These are phyloP conservation scores for Cynoglossus semilaevis DNA, from an alignment of 2,113 vertebrate species.

Conservation along the genomic window DNA sequence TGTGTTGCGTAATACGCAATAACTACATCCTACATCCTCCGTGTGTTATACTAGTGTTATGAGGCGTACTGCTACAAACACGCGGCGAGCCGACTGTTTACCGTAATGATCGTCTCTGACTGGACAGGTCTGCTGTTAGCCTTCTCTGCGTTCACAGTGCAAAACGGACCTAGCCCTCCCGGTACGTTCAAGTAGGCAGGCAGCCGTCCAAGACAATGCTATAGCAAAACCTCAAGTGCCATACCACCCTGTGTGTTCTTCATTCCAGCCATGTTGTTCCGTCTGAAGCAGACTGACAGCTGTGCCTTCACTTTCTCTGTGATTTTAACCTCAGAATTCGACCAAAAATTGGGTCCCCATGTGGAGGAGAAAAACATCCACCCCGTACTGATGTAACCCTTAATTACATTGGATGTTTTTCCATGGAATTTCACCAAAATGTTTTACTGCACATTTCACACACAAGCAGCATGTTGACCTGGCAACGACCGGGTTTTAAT, in stretches of 20 bases:
- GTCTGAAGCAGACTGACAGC: slow-evolving; percentile 47
- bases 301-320: slow-evolving; percentile 44
- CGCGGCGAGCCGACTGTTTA: slow-evolving; percentile 12
- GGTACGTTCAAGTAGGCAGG: slow-evolving; percentile 22
- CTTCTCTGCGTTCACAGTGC: slow-evolving; percentile 43
- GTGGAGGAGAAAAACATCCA: slow-evolving; percentile 45
- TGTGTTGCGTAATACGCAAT: slow-evolving; percentile 16
- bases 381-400: slow-evolving; percentile 50
- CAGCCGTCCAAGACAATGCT: slow-evolving; percentile 25
- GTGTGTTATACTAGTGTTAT: slow-evolving; percentile 50
- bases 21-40: slow-evolving; percentile 31
- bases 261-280: slow-evolving; percentile 27
- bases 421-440: slow-evolving; percentile 50
- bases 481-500: slow-evolving; percentile 10
- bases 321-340: slow-evolving; percentile 52
- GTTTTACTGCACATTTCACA: slow-evolving; percentile 35
- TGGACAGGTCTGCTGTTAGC: slow-evolving; percentile 4
- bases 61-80: slow-evolving; percentile 31
- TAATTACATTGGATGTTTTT: slow-evolving; percentile 63
- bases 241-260: slow-evolving; percentile 52
- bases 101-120: slow-evolving; percentile 18
- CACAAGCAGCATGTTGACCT: slow-evolving; percentile 23
- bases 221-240: slow-evolving; percentile 39
- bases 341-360: slow-evolving; percentile 55
- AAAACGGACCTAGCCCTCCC: slow-evolving; percentile 31